A percentile compares a stretch with the other conserved stretches of the same genome.
Conservation (phyloP, 2,113 vertebrate genomes). For the Plectropomus leopardus region DNA sequence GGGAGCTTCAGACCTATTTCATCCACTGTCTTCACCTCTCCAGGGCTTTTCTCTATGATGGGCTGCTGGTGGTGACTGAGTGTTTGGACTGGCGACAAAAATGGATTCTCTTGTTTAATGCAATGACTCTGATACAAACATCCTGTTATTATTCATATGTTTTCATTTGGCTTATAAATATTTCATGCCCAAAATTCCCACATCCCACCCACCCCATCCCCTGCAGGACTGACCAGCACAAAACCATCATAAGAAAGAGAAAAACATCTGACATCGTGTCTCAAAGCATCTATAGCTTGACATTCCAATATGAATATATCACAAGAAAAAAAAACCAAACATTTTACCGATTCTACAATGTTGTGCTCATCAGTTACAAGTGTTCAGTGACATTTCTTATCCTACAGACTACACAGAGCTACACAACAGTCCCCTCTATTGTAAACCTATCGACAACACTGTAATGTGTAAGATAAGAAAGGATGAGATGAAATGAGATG, state of each 20-base stretch:
- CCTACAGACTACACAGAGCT: no score
- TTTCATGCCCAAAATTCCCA: not conserved
- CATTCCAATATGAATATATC: not conserved
- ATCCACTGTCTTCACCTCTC: constrained; percentile 44
- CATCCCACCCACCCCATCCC: not conserved
- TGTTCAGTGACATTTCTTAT: not conserved
- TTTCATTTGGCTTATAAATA: constrained; percentile 1
- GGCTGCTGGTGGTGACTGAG: constrained; percentile 10
- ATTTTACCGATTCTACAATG: not conserved
- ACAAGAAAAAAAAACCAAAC: no score
- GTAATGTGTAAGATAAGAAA: no score
- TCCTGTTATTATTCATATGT: not conserved
- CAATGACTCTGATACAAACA: not conserved
- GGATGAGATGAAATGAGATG: no score
- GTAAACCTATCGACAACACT: not conserved
- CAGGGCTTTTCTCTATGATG: constrained; percentile 53
- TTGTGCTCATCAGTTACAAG: not conserved
- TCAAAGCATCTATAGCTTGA: not conserved
- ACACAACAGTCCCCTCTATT: not conserved
- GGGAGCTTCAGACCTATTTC: constrained; percentile 55
- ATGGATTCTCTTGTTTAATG: not conserved
- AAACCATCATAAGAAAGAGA: not conserved
- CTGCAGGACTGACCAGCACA: not conserved
- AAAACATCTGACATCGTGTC: not conserved
- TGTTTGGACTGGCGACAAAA: not conserved